Base-by-base conservation (phyloP, 2,888 invertebrate genomes). In the Eilema griseolum region DNA sequence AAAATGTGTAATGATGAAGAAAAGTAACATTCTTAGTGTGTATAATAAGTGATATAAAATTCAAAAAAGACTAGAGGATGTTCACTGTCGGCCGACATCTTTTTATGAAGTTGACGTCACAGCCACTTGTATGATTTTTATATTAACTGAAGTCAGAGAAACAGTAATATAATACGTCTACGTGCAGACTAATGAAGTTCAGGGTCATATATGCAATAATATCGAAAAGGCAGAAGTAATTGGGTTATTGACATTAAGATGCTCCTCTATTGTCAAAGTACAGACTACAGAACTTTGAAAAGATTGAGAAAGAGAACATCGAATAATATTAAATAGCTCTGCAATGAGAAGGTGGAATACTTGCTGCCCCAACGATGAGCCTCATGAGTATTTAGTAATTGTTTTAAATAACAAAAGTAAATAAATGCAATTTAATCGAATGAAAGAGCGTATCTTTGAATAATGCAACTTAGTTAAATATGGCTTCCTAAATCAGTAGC, bases 1-100 rank as follows among this genome's bases (percentile, higher is more conserved):
- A 64, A 64, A 75, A 72, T 74, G 71, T 67, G 67, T 70, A 70
- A 70, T 71, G 62, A 73, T 64, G 26, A 64, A 74, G 63, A 67
- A 74, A 76, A 64, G 33, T 64, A 64, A 71, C 64, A n/a, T n/a
- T 41, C 41, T 41, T 41, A 41, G 41, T 16, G 1, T 41, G 41
- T 41, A 41, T 41, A 41, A 16, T 41, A 41, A 16, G n/a, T 8
- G 52, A 10, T 52, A 52, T 52, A n/a, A 37, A 52, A 52, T 52
- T n/a, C n/a, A n/a, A n/a, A n/a, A n/a, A n/a, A n/a, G 52, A n/a
- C n/a, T 52, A n/a, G n/a, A n/a, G 8, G 20, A n/a, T 52, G 52
- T n/a, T 52, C 8, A n/a, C 20, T 5, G 41, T 37, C 16, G 16
- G 41, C 3, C 16, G 46, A 7, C 20, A 5, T 20, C 46, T 46